Base-by-base conservation (phyloP, 2,113 vertebrate species). In the Cacatua alba region DNA sequence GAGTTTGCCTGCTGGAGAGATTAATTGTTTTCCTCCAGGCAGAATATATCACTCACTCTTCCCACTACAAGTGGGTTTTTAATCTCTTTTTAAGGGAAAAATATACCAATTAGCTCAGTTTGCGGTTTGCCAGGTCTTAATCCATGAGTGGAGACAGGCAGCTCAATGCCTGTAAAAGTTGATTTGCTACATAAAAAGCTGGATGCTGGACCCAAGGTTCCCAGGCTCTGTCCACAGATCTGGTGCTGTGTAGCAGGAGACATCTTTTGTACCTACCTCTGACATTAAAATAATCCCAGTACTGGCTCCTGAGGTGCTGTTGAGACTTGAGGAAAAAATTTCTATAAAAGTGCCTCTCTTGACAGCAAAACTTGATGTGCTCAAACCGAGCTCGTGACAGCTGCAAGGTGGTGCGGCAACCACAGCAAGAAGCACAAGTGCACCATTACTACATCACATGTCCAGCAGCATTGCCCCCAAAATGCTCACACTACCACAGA, bases 11-110 rank as follows among this genome's bases (percentile, higher is more conserved):
- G 69, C 37, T 90, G 74, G 80, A 96, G 46, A 39, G 19, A 63
- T 74, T 75, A 90, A 85, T 86, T 88, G 33, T 90, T 95, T 96
- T 91, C 59, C 68, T 88, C 41, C 69, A 88, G 65, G 46, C 33
- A 83, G 65, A 97, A 70, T 29, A 11, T 82, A 93, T 89, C 52
- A 74, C 37, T 76, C 10, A 2, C 20, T 55, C 31, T 90, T 83
- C 48, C 39, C 25, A 59, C 33, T 19, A 68, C 12, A 69, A 81
- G 21, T 55, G 37, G 5, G 31, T 63, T 95, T 81, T 76, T 52
- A 17, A 81, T 53, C 28, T 59, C 33, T 79, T 88, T 79, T 62
- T 71, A 49, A 44, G 31, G 29, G 41, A 70, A 64, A 71, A 94
- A 96, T 37, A 86, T 8, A 91, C 25, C 24, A 85, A 57, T 82